These are phyloP conservation scores for Boloria selene DNA, from an alignment of 2,888 invertebrate species.

Conservation along the genomic window DNA sequence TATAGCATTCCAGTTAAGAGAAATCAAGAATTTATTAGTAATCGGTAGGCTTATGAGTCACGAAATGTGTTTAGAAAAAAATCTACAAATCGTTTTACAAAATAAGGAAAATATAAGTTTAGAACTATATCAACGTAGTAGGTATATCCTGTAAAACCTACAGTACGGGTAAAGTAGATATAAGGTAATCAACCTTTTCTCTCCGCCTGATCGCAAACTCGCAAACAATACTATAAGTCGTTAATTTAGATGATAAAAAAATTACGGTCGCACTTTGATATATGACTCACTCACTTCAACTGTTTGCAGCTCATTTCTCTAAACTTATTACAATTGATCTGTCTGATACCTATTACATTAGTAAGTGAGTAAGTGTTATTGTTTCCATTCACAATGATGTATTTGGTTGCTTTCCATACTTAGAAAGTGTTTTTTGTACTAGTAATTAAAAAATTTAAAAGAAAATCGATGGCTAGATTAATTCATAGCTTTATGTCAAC, in stretches of 20 bases:
- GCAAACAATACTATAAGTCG: slow-evolving; percentile 61
- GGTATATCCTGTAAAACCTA: background rate
- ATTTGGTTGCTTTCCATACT: too few relatives aligned
- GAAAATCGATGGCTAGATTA: too few relatives aligned
- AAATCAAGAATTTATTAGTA: too few relatives aligned
- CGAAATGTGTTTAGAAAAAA: too few relatives aligned
- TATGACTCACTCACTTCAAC: slow-evolving; percentile 64
- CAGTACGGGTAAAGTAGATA: slow-evolving; percentile 1
- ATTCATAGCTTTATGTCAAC: too few relatives aligned
- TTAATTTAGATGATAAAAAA: slow-evolving; percentile 68
- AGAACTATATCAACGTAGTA: too few relatives aligned
- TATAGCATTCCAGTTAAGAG: too few relatives aligned
- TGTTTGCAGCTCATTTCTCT: slow-evolving; percentile 32
- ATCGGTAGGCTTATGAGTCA: too few relatives aligned
- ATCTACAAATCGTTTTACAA: background rate
- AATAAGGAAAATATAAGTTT: background rate
- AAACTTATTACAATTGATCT: slow-evolving; percentile 2
- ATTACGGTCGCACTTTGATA: slow-evolving; percentile 51
- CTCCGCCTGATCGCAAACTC: slow-evolving; percentile 28
- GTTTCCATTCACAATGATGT: too few relatives aligned
- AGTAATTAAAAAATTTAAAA: too few relatives aligned
- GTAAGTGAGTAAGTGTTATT: background rate
- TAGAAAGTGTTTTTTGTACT: too few relatives aligned
- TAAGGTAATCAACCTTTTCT: slow-evolving; percentile 34
- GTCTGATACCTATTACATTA: too few relatives aligned